Evolutionary conservation across 2,797 vertebrate genomes (phyloP).

Genomic region (Columba guinea): DNA sequence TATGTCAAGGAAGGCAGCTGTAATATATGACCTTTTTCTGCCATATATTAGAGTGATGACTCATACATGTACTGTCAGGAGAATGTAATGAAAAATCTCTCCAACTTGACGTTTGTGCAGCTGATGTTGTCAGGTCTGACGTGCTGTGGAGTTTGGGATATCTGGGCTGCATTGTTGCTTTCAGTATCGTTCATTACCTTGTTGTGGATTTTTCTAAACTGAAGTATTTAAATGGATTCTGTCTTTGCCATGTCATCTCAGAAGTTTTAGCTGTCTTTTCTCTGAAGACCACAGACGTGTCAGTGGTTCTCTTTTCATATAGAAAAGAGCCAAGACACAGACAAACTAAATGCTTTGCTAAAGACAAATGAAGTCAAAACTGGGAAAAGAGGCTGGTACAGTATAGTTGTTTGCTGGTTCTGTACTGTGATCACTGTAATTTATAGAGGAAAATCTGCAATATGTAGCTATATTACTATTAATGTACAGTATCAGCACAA

Average conservation of each 20-base stretch:
- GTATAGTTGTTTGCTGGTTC: neutral
- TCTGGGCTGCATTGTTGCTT: neutral
- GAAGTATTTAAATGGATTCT: neutral
- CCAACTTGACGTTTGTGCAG: neutral
- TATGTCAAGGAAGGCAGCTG: constrained; percentile 43
- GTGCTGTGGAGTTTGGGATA: neutral
- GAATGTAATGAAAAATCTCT: constrained; percentile 17
- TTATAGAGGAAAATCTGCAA: neutral
- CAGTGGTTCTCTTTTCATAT: neutral
- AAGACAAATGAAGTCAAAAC: neutral
- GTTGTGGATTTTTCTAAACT: neutral
- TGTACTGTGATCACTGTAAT: neutral
- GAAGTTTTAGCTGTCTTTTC: neutral
- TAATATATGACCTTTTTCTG: constrained; percentile 52
- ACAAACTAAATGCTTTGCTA: neutral
- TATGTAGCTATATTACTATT: neutral
- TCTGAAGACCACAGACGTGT: neutral
- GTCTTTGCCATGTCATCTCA: neutral
- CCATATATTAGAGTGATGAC: constrained; percentile 30
- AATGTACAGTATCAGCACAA: neutral
- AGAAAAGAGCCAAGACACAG: neutral
- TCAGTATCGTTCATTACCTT: neutral
- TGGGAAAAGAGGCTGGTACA: neutral
- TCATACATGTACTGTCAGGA: neutral
- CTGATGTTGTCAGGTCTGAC: neutral